Evolutionary conservation across 2,113 vertebrate species (phyloP).

Genomic region (Rhadina sibilatrix): DNA sequence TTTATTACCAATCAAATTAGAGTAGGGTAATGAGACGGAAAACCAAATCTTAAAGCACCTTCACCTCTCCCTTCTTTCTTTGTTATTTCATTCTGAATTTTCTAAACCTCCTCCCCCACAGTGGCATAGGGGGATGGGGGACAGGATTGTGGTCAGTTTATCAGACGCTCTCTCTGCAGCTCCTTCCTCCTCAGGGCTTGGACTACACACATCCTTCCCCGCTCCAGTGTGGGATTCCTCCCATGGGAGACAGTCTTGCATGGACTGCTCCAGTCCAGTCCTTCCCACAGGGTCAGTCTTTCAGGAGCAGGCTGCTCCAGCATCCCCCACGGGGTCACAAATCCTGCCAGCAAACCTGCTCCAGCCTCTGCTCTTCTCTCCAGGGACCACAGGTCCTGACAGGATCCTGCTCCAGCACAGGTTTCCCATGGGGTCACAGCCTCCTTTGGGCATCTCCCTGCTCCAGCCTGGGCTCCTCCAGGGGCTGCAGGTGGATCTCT

Average conservation of each 20-base stretch:
- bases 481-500: background rate
- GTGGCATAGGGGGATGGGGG: too few species aligned
- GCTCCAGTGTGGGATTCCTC: accelerated
- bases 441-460: background rate
- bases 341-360: too few species aligned
- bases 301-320: background rate
- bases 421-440: accelerated
- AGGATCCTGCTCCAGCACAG: accelerated
- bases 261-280: accelerated
- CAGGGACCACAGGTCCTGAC: accelerated
- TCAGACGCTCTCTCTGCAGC: accelerated
- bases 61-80: background rate
- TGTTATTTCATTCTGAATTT: background rate
- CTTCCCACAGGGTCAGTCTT: background rate
- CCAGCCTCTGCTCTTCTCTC: background rate
- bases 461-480: too few species aligned
- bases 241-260: too few species aligned
- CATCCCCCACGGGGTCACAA: accelerated
- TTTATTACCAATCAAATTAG: background rate
- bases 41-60: background rate
- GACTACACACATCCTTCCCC: background rate
- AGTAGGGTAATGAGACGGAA: background rate
- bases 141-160: background rate
- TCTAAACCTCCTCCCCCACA: background rate
- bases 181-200: background rate